Evolutionary conservation across 2,888 invertebrate species (phyloP), one percentile per base, ranked within the genome.

Genomic region (Apantesis nais): DNA sequence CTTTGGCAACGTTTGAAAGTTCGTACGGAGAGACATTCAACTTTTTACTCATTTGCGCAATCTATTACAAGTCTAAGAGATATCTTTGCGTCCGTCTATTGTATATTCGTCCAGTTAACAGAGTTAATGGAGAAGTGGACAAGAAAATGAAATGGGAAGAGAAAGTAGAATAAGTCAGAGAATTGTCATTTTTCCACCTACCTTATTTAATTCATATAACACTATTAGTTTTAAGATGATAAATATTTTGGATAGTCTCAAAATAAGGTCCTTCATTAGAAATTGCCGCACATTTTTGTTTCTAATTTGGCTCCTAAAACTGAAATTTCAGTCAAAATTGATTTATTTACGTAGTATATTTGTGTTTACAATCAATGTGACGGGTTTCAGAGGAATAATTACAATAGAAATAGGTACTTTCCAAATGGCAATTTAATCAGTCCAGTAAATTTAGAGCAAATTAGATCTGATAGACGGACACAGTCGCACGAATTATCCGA

Each of bases 1-100:
- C 62, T 65, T 65, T 65, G n/a, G 16, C 65, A 52, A 25, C 65
- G 52, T 34, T 55, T 65, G 16, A 25, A 55, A 52, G 48, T 52
- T n/a, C 2, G 22, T n/a, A n/a, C 9, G 22, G 22, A 19, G 8
- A 14, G 14, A 29, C 31, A 14, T 39, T 39, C 9, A 14, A 62
- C 14, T 39, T 39, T 37, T 39, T n/a, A n/a, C n/a, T 62, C 25
- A 39, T 39, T 37, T 22, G 9, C 22, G 19, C 9, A 48, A 52
- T n/a, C 22, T n/a, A 9, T 52, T n/a, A 9, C 11, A 52, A 52
- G 48, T 22, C 9, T 52, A 52, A 52, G 48, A n/a, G 48, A 9
- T 1, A 48, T 22, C 19, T 22, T 48, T 48, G 48, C 22, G 19
- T 48, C 22, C 8, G 48, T 22, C 22, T 48, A 5, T 48, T 48